Percentiles rank a stretch among this genome's conserved stretches.
Evolutionary conservation across 2,797 vertebrate genomes (phyloP).

Genomic region (Poecile montanus): DNA sequence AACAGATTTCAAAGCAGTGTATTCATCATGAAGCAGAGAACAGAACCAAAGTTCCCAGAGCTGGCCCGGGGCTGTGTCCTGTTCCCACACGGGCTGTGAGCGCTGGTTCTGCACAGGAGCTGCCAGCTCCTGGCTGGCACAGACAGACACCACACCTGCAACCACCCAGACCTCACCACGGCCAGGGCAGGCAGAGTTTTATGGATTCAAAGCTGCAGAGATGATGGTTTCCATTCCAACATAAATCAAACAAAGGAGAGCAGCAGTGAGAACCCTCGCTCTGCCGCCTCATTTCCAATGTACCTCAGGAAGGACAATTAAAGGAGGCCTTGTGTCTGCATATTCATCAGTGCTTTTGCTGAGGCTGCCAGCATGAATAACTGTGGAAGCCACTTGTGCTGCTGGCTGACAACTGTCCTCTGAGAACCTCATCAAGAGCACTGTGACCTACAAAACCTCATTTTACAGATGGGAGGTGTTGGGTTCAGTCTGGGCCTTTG

Average conservation of each 20-base stretch:
- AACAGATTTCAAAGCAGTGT: neutral
- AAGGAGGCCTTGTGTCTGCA: neutral
- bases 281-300: neutral
- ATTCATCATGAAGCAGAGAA: neutral
- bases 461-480: neutral
- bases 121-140: neutral
- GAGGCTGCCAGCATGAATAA: neutral
- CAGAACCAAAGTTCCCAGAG: neutral
- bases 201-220: neutral
- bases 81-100: neutral
- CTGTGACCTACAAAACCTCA: neutral
- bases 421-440: neutral
- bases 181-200: neutral
- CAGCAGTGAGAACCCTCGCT: neutral
- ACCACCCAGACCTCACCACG: rapidly evolving
- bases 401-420: constrained; percentile 8
- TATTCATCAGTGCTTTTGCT: neutral
- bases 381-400: neutral
- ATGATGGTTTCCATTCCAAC: neutral
- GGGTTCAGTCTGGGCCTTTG: neutral
- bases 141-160: neutral
- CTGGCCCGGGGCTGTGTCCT: neutral
- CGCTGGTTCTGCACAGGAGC: neutral
- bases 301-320: constrained; percentile 15
- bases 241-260: neutral